Evolutionary conservation across 2,888 invertebrate genomes (phyloP).

Genomic region (Plagodis dolabraria): DNA sequence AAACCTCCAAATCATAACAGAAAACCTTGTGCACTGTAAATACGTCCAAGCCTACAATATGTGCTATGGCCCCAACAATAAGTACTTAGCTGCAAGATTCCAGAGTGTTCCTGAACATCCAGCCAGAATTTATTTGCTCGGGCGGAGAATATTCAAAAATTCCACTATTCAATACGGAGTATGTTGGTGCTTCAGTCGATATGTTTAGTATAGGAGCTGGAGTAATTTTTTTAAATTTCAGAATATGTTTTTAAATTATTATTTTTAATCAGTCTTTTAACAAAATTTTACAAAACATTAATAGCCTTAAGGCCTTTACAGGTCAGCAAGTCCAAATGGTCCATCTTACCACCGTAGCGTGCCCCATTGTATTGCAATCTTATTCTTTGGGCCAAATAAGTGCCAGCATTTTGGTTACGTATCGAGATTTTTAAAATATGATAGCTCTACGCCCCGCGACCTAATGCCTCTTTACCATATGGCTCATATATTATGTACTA

Average conservation of each 20-base stretch:
- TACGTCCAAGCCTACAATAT: neutral
- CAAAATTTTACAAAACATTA: no score
- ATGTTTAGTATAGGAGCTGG: neutral
- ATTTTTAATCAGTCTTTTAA: no score
- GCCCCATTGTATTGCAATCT: no score
- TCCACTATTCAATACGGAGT: constrained; percentile 17
- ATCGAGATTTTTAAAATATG: no score
- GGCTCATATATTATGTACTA: no score
- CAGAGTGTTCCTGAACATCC: constrained; percentile 4
- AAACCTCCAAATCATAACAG: neutral
- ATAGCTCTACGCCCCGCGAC: no score
- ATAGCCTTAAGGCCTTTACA: no score
- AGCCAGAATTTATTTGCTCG: constrained; percentile 18
- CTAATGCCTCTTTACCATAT: no score
- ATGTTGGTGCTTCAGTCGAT: neutral
- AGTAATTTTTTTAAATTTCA: neutral
- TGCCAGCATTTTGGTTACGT: no score
- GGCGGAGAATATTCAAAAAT: constrained; percentile 12
- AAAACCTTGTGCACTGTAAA: neutral
- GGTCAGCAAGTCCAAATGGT: no score
- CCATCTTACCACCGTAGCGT: no score
- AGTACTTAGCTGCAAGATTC: constrained; percentile 1
- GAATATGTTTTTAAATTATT: neutral
- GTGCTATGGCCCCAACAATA: neutral
- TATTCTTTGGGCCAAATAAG: no score